phyloP scores from a whole-genome alignment of 1,140 invertebrate genomes.

The Plectrocnemia conspersa region DNA sequence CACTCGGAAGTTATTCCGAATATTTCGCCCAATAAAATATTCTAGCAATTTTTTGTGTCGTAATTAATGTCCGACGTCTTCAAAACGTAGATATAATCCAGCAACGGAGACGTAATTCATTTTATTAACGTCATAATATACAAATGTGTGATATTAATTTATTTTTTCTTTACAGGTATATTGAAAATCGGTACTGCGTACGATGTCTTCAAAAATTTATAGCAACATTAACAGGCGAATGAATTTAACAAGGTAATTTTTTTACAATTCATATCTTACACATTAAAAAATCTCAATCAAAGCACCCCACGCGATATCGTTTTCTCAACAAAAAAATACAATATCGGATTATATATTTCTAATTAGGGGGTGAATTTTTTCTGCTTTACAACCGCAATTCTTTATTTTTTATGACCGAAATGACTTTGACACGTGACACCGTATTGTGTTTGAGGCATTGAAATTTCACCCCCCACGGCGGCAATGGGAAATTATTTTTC shows the following conservation, averaged over 20 bases:
- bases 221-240: background rate
- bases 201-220: constrained; percentile 3
- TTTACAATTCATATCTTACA: background rate
- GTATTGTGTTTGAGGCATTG: constrained; percentile 27
- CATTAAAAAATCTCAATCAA: background rate
- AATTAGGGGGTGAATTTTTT: constrained; percentile 30
- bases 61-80: too few relatives aligned
- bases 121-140: too few relatives aligned
- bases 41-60: too few relatives aligned
- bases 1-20: too few relatives aligned
- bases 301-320: background rate
- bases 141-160: too few relatives aligned
- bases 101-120: too few relatives aligned
- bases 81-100: too few relatives aligned
- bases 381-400: background rate
- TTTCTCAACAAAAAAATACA: constrained; percentile 21
- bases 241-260: background rate
- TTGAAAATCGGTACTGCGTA: background rate
- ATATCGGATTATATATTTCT: constrained; percentile 35
- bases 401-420: constrained; percentile 22
- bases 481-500: constrained; percentile 12
- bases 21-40: too few relatives aligned
- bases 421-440: constrained; percentile 35
- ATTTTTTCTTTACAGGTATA: constrained; percentile 12
- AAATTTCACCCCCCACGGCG: constrained; percentile 22